These are phyloP conservation scores for Phrynocephalus vlangalii DNA, from an alignment of 2,797 vertebrate genomes.

Conservation along the genomic window DNA sequence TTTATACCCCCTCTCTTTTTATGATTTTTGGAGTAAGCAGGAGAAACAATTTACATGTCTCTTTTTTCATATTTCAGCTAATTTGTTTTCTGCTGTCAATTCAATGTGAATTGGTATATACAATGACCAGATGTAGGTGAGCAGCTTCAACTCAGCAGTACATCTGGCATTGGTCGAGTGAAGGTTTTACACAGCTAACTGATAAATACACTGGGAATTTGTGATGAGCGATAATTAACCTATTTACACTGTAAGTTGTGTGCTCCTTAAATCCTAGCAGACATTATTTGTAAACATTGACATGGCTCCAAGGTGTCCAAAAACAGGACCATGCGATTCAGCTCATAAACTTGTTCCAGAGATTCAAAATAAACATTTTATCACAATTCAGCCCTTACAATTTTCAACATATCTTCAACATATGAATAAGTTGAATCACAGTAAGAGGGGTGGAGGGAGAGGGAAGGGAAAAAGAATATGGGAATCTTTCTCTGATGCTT, in stretches of 20 bases:
- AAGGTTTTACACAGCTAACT: neutral
- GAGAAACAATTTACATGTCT: neutral
- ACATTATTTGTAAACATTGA: neutral
- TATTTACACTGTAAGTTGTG: neutral
- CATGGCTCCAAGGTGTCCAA: neutral
- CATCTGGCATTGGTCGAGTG: neutral
- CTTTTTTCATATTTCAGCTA: neutral
- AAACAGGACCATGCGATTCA: neutral
- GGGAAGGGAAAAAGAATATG: conserved; percentile 50
- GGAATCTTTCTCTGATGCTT: conserved; percentile 49
- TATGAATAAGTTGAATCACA: conserved; percentile 47
- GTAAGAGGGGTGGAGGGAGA: conserved; percentile 19
- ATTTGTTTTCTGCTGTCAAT: neutral
- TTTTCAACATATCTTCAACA: conserved; percentile 39
- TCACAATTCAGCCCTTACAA: conserved; percentile 21
- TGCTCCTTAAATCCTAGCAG: neutral
- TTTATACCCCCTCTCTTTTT: neutral
- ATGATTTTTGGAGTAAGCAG: neutral
- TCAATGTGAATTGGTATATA: neutral
- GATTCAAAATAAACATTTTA: conserved; percentile 40
- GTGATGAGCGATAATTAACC: neutral
- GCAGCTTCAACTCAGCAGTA: neutral
- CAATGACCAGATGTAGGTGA: neutral
- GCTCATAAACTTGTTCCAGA: neutral
- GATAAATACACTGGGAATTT: neutral